Percentiles rank a stretch among this genome's conserved stretches.
Evolutionary conservation across 2,797 vertebrate species (phyloP).

Genomic region (Cuculus canorus): DNA sequence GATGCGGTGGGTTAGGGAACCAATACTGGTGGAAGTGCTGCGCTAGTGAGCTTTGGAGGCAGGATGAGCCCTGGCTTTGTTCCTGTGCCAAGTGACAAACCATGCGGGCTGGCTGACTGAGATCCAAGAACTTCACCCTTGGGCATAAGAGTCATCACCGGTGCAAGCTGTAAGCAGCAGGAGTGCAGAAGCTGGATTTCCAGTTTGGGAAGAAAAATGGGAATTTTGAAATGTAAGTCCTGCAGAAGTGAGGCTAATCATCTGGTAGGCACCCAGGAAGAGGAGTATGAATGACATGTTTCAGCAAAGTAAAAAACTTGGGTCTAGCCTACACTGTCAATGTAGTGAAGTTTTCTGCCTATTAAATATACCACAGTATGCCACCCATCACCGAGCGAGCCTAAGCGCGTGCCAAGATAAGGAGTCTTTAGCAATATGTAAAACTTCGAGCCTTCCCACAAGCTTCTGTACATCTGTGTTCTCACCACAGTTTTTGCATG

Average conservation of each 20-base stretch:
- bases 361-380: constrained; percentile 2
- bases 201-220: neutral
- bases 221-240: accelerated
- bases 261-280: neutral
- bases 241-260: neutral
- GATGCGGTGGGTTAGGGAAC: neutral
- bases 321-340: constrained; percentile 48
- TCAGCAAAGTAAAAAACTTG: constrained; percentile 22
- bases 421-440: constrained; percentile 32
- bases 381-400: neutral
- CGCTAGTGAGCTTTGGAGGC: neutral
- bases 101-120: neutral
- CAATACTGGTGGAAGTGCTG: neutral
- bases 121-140: neutral
- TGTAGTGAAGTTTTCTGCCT: neutral
- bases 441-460: constrained; percentile 40
- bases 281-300: constrained; percentile 42
- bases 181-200: neutral
- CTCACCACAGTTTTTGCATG: neutral
- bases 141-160: neutral
- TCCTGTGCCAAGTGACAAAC: neutral
- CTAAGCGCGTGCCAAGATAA: neutral
- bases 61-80: neutral
- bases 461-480: constrained; percentile 20
- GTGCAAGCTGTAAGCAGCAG: neutral